These are phyloP conservation scores for Diadromus collaris DNA, from an alignment of 2,888 invertebrate species.

Conservation along the genomic window DNA sequence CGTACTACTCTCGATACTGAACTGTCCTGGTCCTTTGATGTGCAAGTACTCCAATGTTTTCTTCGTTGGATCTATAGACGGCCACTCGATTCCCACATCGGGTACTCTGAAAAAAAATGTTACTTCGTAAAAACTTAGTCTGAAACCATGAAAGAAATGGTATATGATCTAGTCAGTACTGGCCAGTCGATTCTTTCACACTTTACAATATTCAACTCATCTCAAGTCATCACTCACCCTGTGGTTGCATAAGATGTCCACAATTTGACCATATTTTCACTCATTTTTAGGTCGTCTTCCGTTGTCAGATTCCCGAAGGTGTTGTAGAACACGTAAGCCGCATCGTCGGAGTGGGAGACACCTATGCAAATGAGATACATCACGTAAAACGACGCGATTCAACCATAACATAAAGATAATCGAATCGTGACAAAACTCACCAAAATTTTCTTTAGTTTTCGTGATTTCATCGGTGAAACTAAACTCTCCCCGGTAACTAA, in stretches of 20 bases:
- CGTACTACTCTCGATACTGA: conserved; percentile 79
- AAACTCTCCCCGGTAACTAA: conserved; percentile 81
- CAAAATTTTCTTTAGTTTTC: conserved; percentile 80
- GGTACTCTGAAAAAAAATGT: conserved; percentile 78
- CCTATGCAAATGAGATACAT: not conserved
- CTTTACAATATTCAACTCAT: no score
- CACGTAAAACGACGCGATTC: not conserved
- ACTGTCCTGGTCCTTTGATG: conserved; percentile 80
- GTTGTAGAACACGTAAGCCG: not conserved
- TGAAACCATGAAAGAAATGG: no score
- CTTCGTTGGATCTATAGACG: conserved; percentile 79
- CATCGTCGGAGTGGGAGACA: not conserved
- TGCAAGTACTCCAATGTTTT: conserved; percentile 81
- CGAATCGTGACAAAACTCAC: conserved; percentile 74
- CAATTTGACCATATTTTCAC: not conserved
- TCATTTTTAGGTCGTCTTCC: not conserved
- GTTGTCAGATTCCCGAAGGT: not conserved
- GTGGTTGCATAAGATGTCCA: not conserved
- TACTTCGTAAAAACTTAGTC: no score
- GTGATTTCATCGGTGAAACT: conserved; percentile 82
- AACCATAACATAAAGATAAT: no score
- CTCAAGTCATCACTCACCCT: not conserved
- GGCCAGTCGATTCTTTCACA: no score
- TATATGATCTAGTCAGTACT: no score
- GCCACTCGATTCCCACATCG: conserved; percentile 80